Base-by-base conservation (phyloP, 2,797 vertebrate species). In the Spondyliosoma cantharus region DNA sequence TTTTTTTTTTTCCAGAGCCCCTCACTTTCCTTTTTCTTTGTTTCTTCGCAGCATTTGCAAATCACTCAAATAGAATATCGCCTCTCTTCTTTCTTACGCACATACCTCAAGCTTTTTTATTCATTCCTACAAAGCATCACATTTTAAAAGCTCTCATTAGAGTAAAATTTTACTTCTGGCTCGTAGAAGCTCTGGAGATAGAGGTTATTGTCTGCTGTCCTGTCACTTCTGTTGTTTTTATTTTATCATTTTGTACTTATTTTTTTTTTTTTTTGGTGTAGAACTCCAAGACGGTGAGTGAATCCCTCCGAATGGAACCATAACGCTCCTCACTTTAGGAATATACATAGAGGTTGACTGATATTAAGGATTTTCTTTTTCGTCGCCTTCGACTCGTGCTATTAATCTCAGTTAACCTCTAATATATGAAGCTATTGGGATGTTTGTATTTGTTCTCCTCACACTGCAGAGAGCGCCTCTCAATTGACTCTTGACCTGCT, bases 271-370 rank as follows among this genome's bases (percentile, higher is more conserved):
- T 90, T 84, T 90, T 88, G 88, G 71, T 92, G 78, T 95, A 95
- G 95, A 95, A 87, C 95, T 96, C 77, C 95, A 91, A 83, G 91
- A 96, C 74, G 95, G 95, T 96, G 95, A 96, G 95, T 96, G 91
- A 92, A 87, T 92, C 82, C 83, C 86, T 89, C 86, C 89, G 85
- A 94, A 92, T 90, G 88, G 90, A 87, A 62, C 8, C 57, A 80
- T 90, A 85, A 89, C 25, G 81, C 88, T 91, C 80, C 83, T 88
- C 88, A 91, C 89, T 93, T 91, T 83, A 80, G 80, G 83, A 89
- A 93, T 95, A 95, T 93, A 95, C 86, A 80, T 92, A 92, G 95
- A 96, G 94, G 94, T 95, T 91, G 88, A 95, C 93, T 95, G 95
- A 94, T 86, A 93, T 94, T 93, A 92, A 91, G 20, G n/a, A 66